Conservation (phyloP, 2,888 invertebrate species). For the Lycocerus yunnanus region DNA sequence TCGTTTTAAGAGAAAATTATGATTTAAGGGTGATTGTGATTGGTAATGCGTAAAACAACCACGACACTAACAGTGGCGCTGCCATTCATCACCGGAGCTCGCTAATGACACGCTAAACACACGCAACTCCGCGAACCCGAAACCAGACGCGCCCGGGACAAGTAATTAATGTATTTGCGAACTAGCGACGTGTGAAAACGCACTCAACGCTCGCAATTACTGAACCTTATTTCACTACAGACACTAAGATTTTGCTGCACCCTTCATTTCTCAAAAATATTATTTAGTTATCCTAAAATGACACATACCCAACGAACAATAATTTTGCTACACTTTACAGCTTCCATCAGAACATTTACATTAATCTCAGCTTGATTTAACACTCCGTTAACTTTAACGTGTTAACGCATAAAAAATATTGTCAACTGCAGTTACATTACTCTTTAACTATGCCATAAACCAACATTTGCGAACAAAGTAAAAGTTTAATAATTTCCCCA, state of each 20-base stretch:
- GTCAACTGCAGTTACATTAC: background rate
- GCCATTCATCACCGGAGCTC: slow-evolving; percentile 53
- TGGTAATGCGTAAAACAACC: slow-evolving; percentile 53
- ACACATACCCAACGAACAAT: slow-evolving; percentile 7
- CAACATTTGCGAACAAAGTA: background rate
- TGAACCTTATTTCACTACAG: slow-evolving; percentile 30
- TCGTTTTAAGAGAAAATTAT: slow-evolving; percentile 1
- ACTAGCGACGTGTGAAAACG: slow-evolving; percentile 49
- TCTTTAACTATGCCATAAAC: background rate
- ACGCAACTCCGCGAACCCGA: slow-evolving; percentile 48
- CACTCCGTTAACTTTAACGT: background rate
- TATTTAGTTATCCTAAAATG: slow-evolving; percentile 11
- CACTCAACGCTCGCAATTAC: slow-evolving; percentile 44
- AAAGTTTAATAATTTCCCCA: too few relatives aligned
- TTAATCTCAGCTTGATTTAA: background rate
- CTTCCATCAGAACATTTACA: background rate
- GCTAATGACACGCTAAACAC: slow-evolving; percentile 56
- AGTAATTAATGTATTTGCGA: slow-evolving; percentile 53
- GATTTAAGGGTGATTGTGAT: slow-evolving; percentile 43
- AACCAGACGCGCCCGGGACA: slow-evolving; percentile 42
- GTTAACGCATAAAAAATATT: background rate
- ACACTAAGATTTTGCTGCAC: slow-evolving; percentile 31
- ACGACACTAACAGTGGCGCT: slow-evolving; percentile 53
- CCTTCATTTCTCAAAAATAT: slow-evolving; percentile 20
- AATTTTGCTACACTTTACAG: background rate